phyloP scores from a whole-genome alignment of 2,888 invertebrate species.

The Heliconius hortense region DNA sequence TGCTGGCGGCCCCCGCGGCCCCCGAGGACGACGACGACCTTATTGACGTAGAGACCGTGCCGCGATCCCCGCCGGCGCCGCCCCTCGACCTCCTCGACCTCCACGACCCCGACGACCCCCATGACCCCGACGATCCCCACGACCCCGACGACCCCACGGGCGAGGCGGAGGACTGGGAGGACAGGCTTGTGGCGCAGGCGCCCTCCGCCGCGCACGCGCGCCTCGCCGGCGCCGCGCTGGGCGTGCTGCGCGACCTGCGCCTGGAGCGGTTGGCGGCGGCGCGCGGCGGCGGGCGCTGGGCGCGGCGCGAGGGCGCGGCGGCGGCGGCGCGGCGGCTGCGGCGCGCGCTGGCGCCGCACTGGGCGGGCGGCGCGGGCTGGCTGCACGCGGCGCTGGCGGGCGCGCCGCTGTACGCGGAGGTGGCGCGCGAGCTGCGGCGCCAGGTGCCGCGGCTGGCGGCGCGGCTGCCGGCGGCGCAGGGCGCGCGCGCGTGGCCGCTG shows the following conservation, averaged over 20 bases:
- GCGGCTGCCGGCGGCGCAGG: constrained; percentile 38
- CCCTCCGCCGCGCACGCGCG: constrained; percentile 47
- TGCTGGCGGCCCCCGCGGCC: constrained; percentile 50
- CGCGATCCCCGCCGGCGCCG: constrained; percentile 37
- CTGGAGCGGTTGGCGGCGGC: constrained; percentile 46
- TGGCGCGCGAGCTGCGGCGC: constrained; percentile 53
- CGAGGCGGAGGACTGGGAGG: constrained; percentile 57
- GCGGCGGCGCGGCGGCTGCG: constrained; percentile 56
- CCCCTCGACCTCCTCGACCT: constrained; percentile 36
- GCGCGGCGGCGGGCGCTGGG: constrained; percentile 33
- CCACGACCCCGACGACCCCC: constrained; percentile 30
- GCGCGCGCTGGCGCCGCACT: constrained; percentile 53
- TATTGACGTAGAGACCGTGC: constrained; percentile 43
- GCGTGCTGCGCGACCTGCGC: constrained; percentile 54
- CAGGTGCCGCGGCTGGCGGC: constrained; percentile 55
- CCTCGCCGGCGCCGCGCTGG: constrained; percentile 52
- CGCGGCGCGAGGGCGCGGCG: constrained; percentile 41
- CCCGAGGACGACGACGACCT: constrained; percentile 36
- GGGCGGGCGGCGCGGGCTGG: constrained; percentile 51
- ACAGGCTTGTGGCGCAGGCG: constrained; percentile 52
- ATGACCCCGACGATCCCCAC: constrained; percentile 30
- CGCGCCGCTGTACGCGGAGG: constrained; percentile 47
- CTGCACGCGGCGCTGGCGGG: constrained; percentile 63
- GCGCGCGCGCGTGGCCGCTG: too few relatives aligned
- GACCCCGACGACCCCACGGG: constrained; percentile 37